Base-by-base conservation (phyloP, 2,797 vertebrate genomes). In the Borostomias antarcticus region DNA sequence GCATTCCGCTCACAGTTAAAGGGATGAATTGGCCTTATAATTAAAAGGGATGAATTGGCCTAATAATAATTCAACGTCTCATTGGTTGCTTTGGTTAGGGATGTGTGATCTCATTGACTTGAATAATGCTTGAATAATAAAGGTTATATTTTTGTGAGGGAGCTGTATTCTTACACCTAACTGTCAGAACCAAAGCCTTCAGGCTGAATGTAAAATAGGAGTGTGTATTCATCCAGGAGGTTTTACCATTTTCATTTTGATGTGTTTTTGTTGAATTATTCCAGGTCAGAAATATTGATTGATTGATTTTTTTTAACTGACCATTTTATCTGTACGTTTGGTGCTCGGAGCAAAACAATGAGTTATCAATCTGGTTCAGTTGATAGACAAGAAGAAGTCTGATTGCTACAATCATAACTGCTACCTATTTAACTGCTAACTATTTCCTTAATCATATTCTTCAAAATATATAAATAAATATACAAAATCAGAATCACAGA, bases 381-480 rank as follows among this genome's bases (percentile, higher is more conserved):
- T 53, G 43, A 25, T 30, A 64, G 33, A 65, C 53, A 68, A 17
- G 9, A 59, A 72, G 73, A 77, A 70, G 77, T 74, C 37, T 84
- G 85, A 74, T 73, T 85, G 86, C 85, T 90, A 89, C 87, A 88
- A 86, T 88, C 79, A 78, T 83, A 78, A 84, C 35, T 8, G 37
- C 13, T 50, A 37, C 79, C 51, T 73, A 32, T 85, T 75, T 75
- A 89, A 86, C 67, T n/a, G n/a, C n/a, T n/a, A 87, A 85, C 85
- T 80, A 70, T 77, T 53, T 70, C 73, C 62, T 66, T 6, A 17
- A 59, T n/a, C 3, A 10, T 56, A 1, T 29, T 54, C 6, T 83
- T 79, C 84, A 85, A 87, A 86, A 81, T 72, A 73, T 88, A 91
- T 85, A 88, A 88, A 90, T 85, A 85, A 70, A 70, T 82, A n/a